Evolutionary conservation across 2,797 vertebrate genomes (phyloP).

Genomic region (Synaphobranchus kaupii): DNA sequence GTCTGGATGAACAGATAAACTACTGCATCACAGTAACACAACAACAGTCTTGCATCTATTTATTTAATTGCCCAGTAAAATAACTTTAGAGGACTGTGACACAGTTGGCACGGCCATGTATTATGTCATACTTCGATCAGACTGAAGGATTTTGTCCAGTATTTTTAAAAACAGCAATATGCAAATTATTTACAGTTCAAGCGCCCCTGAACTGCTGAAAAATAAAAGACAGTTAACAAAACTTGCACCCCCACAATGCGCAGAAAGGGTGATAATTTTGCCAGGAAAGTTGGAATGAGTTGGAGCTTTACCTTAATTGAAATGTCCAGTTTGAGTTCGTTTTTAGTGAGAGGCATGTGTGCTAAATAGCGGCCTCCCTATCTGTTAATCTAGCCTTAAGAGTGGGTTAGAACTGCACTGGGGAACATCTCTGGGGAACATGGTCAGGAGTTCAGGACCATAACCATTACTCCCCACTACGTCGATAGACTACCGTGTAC

Average conservation of each 20-base stretch:
- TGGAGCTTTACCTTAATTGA: not conserved
- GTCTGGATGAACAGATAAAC: not conserved
- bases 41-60: not conserved
- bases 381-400: constrained; percentile 6
- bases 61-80: not conserved
- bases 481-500: not conserved
- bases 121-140: not conserved
- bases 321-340: not conserved
- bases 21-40: not conserved
- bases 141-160: not conserved
- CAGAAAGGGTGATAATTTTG: not conserved
- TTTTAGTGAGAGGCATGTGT: not conserved
- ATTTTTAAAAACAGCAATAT: not conserved
- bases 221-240: not conserved
- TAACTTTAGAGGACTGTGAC: not conserved
- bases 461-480: not conserved
- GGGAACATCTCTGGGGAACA: not conserved
- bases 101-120: not conserved
- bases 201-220: not conserved
- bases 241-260: no score
- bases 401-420: not conserved
- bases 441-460: not conserved
- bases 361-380: not conserved
- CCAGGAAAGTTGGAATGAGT: not conserved
- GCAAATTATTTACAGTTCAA: not conserved